These are phyloP conservation scores for Drosophila lutescens DNA, from an alignment of 2,888 invertebrate genomes.

Conservation along the genomic window DNA sequence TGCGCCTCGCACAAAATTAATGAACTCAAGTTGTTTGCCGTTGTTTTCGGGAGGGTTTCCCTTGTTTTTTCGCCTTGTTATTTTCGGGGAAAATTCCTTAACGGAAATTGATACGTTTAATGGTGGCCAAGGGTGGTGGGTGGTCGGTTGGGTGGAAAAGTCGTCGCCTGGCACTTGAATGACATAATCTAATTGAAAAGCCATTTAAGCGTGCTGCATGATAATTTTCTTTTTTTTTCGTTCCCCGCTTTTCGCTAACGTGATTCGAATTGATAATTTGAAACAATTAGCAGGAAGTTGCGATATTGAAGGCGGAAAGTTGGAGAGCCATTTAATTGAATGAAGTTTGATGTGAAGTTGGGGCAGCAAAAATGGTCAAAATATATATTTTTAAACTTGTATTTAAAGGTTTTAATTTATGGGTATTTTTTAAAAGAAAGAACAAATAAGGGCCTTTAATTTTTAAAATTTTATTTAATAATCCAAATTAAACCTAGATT, in stretches of 20 bases:
- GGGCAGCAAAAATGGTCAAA: no score
- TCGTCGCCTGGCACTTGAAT: conserved; percentile 55
- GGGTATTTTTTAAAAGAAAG: no score
- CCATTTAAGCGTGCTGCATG: conserved; percentile 79
- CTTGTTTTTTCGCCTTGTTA: conserved; percentile 22
- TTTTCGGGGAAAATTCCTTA: conserved; percentile 59
- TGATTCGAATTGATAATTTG: conserved; percentile 79
- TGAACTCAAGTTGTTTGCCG: conserved; percentile 73
- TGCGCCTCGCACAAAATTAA: conserved; percentile 79
- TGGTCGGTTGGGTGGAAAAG: neutral
- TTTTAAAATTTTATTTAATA: no score
- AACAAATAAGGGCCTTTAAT: no score
- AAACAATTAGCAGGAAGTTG: conserved; percentile 62
- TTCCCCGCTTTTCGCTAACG: conserved; percentile 38
- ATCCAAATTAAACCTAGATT: no score
- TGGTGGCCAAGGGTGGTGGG: conserved; percentile 24
- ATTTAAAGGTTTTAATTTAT: no score
- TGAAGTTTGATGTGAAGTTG: conserved; percentile 53
- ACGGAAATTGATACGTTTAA: conserved; percentile 77
- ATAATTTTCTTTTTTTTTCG: conserved; percentile 66
- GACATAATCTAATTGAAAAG: conserved; percentile 80
- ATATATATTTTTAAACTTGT: no score
- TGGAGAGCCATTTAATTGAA: conserved; percentile 63
- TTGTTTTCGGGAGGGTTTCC: conserved; percentile 56
- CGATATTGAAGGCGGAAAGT: conserved; percentile 23